Evolutionary conservation across 2,797 vertebrate species (phyloP).

Genomic region (Sebastes miniatus): DNA sequence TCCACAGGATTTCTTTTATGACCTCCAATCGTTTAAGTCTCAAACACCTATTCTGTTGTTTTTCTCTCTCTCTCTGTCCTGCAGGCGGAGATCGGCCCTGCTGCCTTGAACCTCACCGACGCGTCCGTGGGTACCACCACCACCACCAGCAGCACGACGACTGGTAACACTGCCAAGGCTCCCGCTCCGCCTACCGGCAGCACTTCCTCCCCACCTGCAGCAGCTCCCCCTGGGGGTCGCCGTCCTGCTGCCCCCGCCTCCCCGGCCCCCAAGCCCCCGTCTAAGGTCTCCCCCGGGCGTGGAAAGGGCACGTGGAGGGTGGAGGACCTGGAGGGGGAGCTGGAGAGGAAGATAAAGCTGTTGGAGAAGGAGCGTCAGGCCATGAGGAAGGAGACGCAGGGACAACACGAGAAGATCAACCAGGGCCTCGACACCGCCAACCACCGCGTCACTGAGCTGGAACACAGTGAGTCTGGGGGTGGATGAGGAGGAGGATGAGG

Average conservation of each 20-base stretch:
- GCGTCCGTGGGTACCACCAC: slow-evolving; percentile 24
- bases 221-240: slow-evolving; percentile 30
- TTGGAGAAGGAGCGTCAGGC: slow-evolving; percentile 81
- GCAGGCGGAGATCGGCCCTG: slow-evolving; percentile 82
- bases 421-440: slow-evolving; percentile 75
- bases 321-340: slow-evolving; percentile 82
- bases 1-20: no score
- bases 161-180: slow-evolving; percentile 29
- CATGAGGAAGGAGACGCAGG: slow-evolving; percentile 80
- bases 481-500: neutral
- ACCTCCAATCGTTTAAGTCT: no score
- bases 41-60: no score
- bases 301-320: slow-evolving; percentile 76
- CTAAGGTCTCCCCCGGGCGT: slow-evolving; percentile 54
- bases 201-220: slow-evolving; percentile 33
- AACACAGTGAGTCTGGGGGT: slow-evolving; percentile 76
- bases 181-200: slow-evolving; percentile 27
- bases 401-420: slow-evolving; percentile 79
- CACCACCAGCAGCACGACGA: neutral
- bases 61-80: neutral
- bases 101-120: slow-evolving; percentile 78
- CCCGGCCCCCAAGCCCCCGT: slow-evolving; percentile 38
- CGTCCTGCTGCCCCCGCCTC: slow-evolving; percentile 49
- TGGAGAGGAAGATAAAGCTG: slow-evolving; percentile 83
- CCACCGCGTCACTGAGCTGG: slow-evolving; percentile 78